A percentile compares a stretch with the other conserved stretches of the same genome.
phyloP scores from a whole-genome alignment of 2,113 vertebrate genomes.

The Pterophyllum scalare region DNA sequence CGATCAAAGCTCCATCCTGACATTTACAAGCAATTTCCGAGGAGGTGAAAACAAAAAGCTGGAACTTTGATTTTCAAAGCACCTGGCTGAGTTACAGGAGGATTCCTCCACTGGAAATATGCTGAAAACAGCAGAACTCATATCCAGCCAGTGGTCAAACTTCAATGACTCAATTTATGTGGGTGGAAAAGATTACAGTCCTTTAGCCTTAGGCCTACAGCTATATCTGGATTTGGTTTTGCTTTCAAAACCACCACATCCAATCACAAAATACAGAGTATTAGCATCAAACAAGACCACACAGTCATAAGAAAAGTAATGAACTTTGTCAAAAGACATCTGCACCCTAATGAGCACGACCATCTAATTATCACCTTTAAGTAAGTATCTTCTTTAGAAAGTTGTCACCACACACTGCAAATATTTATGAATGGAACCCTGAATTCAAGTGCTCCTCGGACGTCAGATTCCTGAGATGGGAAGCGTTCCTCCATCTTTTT shows the following conservation, averaged over 20 bases:
- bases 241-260: slow-evolving; percentile 64
- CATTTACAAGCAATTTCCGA: slow-evolving; percentile 42
- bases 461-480: not conserved
- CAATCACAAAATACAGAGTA: slow-evolving; percentile 65
- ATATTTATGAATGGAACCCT: not conserved
- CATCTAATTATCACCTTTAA: not conserved
- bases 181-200: slow-evolving; percentile 67
- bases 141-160: slow-evolving; percentile 52
- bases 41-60: slow-evolving; percentile 7
- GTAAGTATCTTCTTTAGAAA: not conserved
- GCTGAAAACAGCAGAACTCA: slow-evolving; percentile 48
- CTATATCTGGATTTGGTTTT: slow-evolving; percentile 64
- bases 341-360: slow-evolving; percentile 16
- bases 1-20: slow-evolving; percentile 57
- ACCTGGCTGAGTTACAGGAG: slow-evolving; percentile 43
- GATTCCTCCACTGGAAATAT: slow-evolving; percentile 27
- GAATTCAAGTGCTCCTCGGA: not conserved
- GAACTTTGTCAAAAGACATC: slow-evolving; percentile 30
- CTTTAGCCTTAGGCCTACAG: slow-evolving; percentile 30
- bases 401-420: not conserved
- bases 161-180: slow-evolving; percentile 70
- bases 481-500: not conserved
- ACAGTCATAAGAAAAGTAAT: slow-evolving; percentile 37
- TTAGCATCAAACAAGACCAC: slow-evolving; percentile 69
- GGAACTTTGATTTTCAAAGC: slow-evolving; percentile 43